Percentiles rank a stretch among this genome's conserved stretches.
Evolutionary conservation across 2,888 invertebrate species (phyloP).

Genomic region (Gerris lacustris): DNA sequence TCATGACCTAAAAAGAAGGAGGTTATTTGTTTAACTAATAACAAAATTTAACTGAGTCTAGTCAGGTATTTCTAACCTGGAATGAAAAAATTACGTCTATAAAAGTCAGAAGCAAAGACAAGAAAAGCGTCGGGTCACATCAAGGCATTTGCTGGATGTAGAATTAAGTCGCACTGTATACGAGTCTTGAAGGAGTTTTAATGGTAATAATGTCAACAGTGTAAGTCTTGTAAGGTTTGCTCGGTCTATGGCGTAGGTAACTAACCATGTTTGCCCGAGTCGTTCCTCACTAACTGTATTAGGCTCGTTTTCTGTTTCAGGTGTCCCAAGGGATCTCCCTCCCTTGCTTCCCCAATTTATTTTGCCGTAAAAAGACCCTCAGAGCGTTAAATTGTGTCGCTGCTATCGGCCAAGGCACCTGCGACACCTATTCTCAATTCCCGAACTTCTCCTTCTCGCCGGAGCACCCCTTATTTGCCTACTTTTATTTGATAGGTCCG

Average conservation of each 20-base stretch:
- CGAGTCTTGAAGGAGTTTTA: not conserved
- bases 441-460: constrained; percentile 1
- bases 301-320: not conserved
- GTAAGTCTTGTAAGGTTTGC: not conserved
- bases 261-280: constrained; percentile 3
- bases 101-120: no score
- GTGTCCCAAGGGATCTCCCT: not conserved
- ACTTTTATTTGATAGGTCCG: not conserved
- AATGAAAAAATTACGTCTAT: no score
- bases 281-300: constrained; percentile 3
- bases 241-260: not conserved
- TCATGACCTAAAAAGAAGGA: no score
- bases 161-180: not conserved
- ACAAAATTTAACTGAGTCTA: no score
- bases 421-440: not conserved
- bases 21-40: no score
- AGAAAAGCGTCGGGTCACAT: no score
- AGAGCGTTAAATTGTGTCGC: constrained; percentile 5
- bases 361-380: constrained; percentile 5
- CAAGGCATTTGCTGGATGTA: not conserved
- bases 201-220: constrained; percentile 3
- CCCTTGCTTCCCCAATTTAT: not conserved
- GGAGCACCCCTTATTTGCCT: not conserved
- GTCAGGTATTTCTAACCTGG: no score
- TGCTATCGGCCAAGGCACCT: constrained; percentile 1